Conservation (phyloP, 2,797 vertebrate genomes). For the Moxostoma hubbsi region DNA sequence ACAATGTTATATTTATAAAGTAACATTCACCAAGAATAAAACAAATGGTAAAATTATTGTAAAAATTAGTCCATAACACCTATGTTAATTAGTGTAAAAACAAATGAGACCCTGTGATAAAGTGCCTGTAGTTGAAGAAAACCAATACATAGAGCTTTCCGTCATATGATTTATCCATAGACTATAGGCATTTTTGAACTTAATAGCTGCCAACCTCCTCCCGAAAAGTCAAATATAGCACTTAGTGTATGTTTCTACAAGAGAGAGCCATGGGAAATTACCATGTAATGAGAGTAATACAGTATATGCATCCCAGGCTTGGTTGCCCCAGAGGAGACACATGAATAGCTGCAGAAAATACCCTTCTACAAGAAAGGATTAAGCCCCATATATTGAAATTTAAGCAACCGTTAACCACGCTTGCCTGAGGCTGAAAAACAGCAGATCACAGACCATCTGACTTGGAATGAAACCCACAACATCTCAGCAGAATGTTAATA, state of each 20-base stretch:
- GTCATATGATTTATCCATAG: neutral
- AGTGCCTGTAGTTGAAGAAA: too few species aligned
- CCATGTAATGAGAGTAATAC: conserved; percentile 4
- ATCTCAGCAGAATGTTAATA: neutral
- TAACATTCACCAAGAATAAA: too few species aligned
- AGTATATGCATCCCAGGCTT: conserved; percentile 3
- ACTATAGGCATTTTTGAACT: neutral
- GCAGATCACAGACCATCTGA: neutral
- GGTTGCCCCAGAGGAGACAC: conserved; percentile 15
- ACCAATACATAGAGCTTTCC: too few species aligned
- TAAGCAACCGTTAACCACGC: conserved; percentile 27
- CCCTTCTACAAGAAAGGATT: conserved; percentile 56
- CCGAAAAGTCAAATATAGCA: conserved; percentile 8
- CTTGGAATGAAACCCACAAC: neutral
- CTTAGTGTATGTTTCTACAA: conserved; percentile 3
- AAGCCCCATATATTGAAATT: conserved; percentile 45
- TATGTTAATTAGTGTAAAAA: too few species aligned
- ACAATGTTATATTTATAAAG: too few species aligned
- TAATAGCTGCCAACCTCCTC: neutral
- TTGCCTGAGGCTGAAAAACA: conserved; percentile 47
- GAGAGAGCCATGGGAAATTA: conserved; percentile 37
- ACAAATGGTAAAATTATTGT: too few species aligned
- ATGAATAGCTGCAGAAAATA: conserved; percentile 24
- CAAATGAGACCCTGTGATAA: too few species aligned
- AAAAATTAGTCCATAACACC: too few species aligned